These are phyloP conservation scores for Bradypus variegatus DNA, from an alignment of 2,797 vertebrate species.

Conservation along the genomic window DNA sequence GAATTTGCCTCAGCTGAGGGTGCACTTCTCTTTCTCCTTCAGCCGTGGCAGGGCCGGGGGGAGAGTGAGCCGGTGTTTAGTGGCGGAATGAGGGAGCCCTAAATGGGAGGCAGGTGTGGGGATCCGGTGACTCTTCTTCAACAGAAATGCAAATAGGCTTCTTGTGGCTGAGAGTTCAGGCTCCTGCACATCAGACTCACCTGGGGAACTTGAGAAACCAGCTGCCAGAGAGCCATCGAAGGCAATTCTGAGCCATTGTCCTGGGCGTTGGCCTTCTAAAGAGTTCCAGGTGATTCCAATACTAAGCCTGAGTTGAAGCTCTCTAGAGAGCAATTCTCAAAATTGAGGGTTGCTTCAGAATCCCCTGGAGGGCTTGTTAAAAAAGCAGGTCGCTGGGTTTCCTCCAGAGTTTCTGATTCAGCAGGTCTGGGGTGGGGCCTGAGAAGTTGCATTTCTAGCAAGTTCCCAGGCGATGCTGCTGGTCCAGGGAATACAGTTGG, in stretches of 20 bases:
- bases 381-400: neutral
- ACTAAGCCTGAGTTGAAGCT: neutral
- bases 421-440: neutral
- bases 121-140: neutral
- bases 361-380: neutral
- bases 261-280: neutral
- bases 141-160: neutral
- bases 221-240: neutral
- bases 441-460: neutral
- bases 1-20: neutral
- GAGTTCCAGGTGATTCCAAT: neutral
- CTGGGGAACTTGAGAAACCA: neutral
- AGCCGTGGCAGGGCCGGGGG: neutral
- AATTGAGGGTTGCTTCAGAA: neutral
- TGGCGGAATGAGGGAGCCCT: no score
- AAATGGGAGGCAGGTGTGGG: neutral
- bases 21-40: neutral
- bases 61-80: neutral
- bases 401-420: neutral
- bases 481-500: neutral
- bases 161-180: neutral
- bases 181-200: rapidly evolving
- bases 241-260: neutral
- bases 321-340: no score
- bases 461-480: neutral